Evolutionary conservation across 1,140 invertebrate species (phyloP), one percentile per base, ranked within the genome.

Genomic region (Ceratina australensis): DNA sequence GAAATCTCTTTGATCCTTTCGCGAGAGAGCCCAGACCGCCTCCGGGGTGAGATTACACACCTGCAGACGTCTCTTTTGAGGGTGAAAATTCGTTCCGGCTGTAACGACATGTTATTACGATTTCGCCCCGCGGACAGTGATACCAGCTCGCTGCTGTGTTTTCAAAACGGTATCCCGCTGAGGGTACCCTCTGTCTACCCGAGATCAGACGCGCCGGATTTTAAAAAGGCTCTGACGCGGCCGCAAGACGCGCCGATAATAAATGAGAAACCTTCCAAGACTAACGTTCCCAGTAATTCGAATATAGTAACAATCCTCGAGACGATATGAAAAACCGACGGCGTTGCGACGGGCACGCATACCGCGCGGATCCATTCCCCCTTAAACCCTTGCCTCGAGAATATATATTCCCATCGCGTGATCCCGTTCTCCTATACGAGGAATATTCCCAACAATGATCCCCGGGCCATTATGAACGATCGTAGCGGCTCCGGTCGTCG

Each of bases 21-120:
- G 20, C 78, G 68, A 42, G 33, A 42, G 5, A 60, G 47, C 74
- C 54, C 24, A 13, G 47, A 13, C 66, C 52, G 81, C 57, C 81
- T 68, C 47, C 42, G 54, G 81, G 72, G 56, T 56, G 72, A 84
- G 73, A 84, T 84, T 78, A 84, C 74, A 74, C 59, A 77, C 76
- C 69, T 73, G 78, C 72, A 57, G 63, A 69, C 81, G 65, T 84
- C 74, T 69, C 83, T 79, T 84, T 84, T 81, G 78, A 84, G 79
- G 59, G 79, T 65, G 78, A 60, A 83, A 83, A 84, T 76, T 81
- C 83, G 73, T 81, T 84, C 54, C 69, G 57, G 18, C 61, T 33
- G 52, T 83, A 84, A 83, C 73, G 81, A 84, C 72, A 67, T 67
- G 72, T 84, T 83, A 84, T 84, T 83, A 83, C 67, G 81, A 83